Evolutionary conservation across 2,113 vertebrate species (phyloP), one percentile per base, ranked within the genome.

Genomic region (Agelaius phoeniceus): DNA sequence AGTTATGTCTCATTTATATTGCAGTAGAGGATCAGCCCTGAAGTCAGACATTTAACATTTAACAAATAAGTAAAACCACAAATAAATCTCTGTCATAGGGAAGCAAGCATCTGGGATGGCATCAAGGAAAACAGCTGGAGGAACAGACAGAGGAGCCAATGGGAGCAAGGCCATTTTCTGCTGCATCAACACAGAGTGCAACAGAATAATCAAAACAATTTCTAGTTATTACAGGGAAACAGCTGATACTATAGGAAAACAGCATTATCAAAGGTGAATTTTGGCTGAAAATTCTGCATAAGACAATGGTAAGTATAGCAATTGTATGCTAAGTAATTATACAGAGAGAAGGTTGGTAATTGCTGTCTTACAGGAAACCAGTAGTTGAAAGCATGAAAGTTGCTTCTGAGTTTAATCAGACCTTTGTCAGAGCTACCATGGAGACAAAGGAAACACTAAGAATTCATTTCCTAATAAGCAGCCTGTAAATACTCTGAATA

Each of bases 361-460:
- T 93, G 77, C 84, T 92, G 76, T 66, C 74, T 89, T 87, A 79
- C 69, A 95, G 92, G 71, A 90, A 95, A 88, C 76, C 65, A 67
- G 65, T 51, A 93, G 59, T 15, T 91, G 86, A 94, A 93, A 87
- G 81, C 90, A 92, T 6, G 3, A 55, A 94, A 94, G 71, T 96
- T 79, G 71, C 89, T 89, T 84, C 77, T 23, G 74, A 90, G 86
- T 95, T 95, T 93, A 95, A 87, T 90, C 62, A 94, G 71, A 77
- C 75, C 46, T 94, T 80, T 90, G 72, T 78, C 85, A 85, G 43
- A 91, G 85, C 83, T 93, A 57, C 94, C 94, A 94, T 91, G 94
- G 95, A 93, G 96, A 97, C 65, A 13, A 87, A 94, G 88, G 78
- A 94, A 78, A 90, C 48, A 82, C 49, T 76, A 92, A 95, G 88